Conservation (phyloP, 2,113 vertebrate genomes). For the Octodon degus region DNA sequence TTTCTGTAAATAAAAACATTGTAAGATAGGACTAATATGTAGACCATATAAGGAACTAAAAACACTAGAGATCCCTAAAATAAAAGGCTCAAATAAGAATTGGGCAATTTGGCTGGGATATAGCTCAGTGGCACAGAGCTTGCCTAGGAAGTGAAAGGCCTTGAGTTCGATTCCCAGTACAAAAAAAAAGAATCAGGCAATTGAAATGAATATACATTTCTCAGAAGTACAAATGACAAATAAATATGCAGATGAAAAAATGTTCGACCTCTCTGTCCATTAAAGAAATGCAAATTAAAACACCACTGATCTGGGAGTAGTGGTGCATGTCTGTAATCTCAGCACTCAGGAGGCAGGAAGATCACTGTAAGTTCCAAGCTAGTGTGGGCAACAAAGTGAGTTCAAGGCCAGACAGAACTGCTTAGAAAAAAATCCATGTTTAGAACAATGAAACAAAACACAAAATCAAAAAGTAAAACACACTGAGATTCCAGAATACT, state of each 20-base stretch:
- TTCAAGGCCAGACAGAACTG: neutral
- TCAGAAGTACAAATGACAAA: neutral
- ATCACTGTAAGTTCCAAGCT: neutral
- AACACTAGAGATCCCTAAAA: neutral
- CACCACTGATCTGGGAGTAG: neutral
- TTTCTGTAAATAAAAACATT: neutral
- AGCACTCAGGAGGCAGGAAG: neutral
- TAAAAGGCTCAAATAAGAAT: neutral
- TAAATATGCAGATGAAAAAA: neutral
- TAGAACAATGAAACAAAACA: neutral
- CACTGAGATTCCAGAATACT: neutral
- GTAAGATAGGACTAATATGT: neutral
- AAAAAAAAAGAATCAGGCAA: neutral
- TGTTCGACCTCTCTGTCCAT: neutral
- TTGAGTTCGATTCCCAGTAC: no score
- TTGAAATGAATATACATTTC: neutral
- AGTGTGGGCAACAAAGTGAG: neutral
- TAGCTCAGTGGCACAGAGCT: no score
- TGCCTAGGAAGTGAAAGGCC: no score
- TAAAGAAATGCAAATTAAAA: neutral
- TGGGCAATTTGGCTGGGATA: neutral
- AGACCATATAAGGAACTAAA: neutral
- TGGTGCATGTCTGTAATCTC: neutral
- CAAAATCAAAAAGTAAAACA: neutral
- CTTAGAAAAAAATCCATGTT: neutral